Percentiles rank a stretch among this genome's conserved stretches.
Evolutionary conservation across 2,113 vertebrate species (phyloP).

Genomic region (Balaenoptera acutorostrata): DNA sequence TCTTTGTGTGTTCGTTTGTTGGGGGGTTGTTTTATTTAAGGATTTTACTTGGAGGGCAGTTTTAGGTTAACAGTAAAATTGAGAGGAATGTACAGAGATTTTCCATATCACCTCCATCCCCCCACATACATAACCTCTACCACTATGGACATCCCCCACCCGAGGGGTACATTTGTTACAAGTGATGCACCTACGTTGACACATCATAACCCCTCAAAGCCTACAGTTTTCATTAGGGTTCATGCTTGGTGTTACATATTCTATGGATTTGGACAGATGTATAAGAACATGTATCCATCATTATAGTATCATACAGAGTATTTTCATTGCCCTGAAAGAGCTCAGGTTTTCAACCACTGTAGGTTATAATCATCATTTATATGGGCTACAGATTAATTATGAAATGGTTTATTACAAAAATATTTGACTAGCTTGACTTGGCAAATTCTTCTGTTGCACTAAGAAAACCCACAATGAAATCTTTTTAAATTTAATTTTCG

Average conservation of each 20-base stretch:
- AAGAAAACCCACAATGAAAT: not conserved
- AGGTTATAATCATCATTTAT: not conserved
- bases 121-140: rapidly evolving
- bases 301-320: not conserved
- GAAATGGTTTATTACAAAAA: constrained; percentile 40
- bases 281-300: not conserved
- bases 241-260: not conserved
- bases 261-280: not conserved
- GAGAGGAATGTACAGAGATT: not conserved
- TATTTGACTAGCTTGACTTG: constrained; percentile 28
- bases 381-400: not conserved
- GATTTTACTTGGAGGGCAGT: not conserved
- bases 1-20: not conserved
- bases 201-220: not conserved
- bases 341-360: too few relatives aligned
- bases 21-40: not conserved
- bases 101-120: rapidly evolving
- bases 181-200: rapidly evolving
- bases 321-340: not conserved
- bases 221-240: not conserved
- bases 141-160: not conserved
- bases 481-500: not conserved
- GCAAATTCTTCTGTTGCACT: not conserved
- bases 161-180: not conserved
- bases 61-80: not conserved